Conservation (phyloP, 92 coral and sea anemone species). For the Parazoanthus darwini region DNA sequence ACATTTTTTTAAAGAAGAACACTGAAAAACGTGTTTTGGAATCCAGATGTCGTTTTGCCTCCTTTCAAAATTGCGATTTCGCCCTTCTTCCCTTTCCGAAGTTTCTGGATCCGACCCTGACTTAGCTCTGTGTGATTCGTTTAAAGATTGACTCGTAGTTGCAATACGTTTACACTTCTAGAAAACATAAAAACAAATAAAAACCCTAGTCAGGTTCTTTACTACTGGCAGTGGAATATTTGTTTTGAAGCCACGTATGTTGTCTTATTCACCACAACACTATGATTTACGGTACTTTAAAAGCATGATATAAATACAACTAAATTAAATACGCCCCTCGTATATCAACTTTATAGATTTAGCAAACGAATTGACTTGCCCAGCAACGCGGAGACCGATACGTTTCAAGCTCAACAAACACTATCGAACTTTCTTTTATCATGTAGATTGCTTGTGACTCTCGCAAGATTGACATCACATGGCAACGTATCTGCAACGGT, state of each 20-base stretch:
- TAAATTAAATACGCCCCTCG: neutral
- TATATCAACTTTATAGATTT: neutral
- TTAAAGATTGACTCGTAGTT: neutral
- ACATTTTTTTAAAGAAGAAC: no score
- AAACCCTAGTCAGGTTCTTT: no score
- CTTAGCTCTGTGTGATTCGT: no score
- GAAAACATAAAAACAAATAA: no score
- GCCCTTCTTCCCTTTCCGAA: no score
- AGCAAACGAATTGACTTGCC: slow-evolving; percentile 1
- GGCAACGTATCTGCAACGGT: neutral
- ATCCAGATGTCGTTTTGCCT: no score
- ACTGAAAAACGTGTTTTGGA: no score
- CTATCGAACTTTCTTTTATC: neutral
- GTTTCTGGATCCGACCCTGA: no score
- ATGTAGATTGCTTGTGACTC: neutral
- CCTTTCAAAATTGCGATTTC: no score
- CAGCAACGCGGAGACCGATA: neutral
- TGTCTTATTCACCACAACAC: neutral
- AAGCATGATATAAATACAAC: neutral
- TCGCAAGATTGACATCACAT: neutral
- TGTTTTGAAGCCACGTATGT: neutral
- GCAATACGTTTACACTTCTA: neutral
- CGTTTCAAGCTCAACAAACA: neutral
- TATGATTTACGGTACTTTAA: neutral
- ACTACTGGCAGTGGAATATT: neutral